Base-by-base conservation (phyloP, 2,113 vertebrate genomes). In the Tautogolabrus adspersus region DNA sequence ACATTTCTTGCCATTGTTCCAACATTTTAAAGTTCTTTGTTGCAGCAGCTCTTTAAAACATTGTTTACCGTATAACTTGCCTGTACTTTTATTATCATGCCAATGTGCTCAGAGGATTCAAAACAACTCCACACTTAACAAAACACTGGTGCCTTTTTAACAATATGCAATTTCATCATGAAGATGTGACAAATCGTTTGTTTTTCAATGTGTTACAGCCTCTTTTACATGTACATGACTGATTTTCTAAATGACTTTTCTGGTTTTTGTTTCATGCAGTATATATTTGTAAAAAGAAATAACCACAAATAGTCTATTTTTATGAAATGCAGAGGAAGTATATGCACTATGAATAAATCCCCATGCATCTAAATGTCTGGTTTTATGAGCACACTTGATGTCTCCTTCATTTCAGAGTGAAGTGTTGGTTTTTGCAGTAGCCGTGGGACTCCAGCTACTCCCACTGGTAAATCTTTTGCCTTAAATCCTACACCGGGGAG, bases 261-360 rank as follows among this genome's bases (percentile, higher is more conserved):
- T 70, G 21, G 16, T 58, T 84, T 6, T 66, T 73, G 15, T 75
- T 52, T 38, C 3, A 55, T 77, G 73, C 72, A 81, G 60, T 79
- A 80, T 72, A 55, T 77, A 72, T 82, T 86, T 84, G 42, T 72
- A 66, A 63, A 76, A 59, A 9, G 30, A 66, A 13, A 30, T 46
- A 52, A 78, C 49, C 61, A 77, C 63, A 69, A 70, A 81, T 37
- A 70, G 47, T 74, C 37, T 84, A 63, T 88, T 89, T 85, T 69
- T 75, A 79, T 75, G 52, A 71, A 71, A 79, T 80, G 54, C 58
- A 16, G 42, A 75, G 63, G 18, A 76, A 75, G 34, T 67, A 23
- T 72, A 79, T 65, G 57, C 69, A 83, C 77, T 86, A 12, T 46
- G 56, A 90, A 86, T 82, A 85, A 89, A 91, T 72, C 47, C 72